A percentile compares a stretch with the other conserved stretches of the same genome.
Evolutionary conservation across 53 echinoderm and acorn worm species (phyloP).

Genomic region (Henricia sp.): DNA sequence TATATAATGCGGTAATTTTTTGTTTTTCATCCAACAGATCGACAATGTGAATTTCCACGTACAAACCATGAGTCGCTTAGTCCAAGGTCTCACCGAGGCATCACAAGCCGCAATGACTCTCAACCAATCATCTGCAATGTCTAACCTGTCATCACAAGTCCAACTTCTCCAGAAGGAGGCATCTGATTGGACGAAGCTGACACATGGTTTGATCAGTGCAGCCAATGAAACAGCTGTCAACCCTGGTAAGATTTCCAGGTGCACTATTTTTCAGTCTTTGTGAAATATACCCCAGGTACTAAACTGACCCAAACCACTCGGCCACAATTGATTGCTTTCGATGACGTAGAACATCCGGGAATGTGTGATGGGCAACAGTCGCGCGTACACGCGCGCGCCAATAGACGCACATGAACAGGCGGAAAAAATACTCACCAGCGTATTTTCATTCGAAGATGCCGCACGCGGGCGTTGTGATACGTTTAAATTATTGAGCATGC

Average conservation of each 20-base stretch:
- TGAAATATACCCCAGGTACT: background rate
- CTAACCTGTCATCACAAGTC: constrained; percentile 57
- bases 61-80: constrained; percentile 39
- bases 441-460: too few species aligned
- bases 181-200: constrained; percentile 78
- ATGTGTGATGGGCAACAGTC: too few species aligned
- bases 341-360: too few species aligned
- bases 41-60: constrained; percentile 46
- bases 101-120: constrained; percentile 3
- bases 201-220: constrained; percentile 50
- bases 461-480: too few species aligned
- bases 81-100: constrained; percentile 29
- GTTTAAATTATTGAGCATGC: too few species aligned
- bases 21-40: constrained; percentile 14
- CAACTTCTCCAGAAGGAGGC: constrained; percentile 71
- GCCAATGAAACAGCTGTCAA: constrained; percentile 74
- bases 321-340: too few species aligned
- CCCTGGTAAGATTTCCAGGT: constrained; percentile 38
- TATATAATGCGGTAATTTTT: too few species aligned
- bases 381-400: too few species aligned
- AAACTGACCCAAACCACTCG: too few species aligned
- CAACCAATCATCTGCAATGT: constrained; percentile 21
- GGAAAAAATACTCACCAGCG: too few species aligned
- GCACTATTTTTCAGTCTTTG: background rate
- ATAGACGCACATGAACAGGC: too few species aligned